Percentiles rank a stretch among this genome's conserved stretches.
These are phyloP conservation scores for Ammospiza caudacuta DNA, from an alignment of 2,113 vertebrate genomes.

Conservation along the genomic window DNA sequence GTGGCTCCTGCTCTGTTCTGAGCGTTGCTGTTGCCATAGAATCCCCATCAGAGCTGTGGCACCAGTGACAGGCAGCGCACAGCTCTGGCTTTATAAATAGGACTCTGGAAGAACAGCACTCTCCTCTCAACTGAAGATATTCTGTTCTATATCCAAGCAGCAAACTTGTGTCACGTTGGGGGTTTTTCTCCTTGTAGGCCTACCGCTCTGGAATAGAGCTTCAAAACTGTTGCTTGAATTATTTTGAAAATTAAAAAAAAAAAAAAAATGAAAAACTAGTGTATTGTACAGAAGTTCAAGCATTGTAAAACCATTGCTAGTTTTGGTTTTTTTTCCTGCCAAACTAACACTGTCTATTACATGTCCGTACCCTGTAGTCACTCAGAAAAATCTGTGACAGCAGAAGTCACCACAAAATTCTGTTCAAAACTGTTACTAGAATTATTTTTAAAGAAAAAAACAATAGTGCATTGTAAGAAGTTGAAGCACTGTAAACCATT, in stretches of 20 bases:
- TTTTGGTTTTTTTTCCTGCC: background rate
- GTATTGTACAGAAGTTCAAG: background rate
- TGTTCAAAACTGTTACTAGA: too few species aligned
- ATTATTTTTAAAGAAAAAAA: background rate
- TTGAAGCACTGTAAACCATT: background rate
- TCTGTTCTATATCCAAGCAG: background rate
- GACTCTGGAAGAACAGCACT: background rate
- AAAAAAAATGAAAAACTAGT: background rate
- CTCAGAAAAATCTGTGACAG: background rate
- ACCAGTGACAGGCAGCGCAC: background rate
- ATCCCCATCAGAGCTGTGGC: background rate
- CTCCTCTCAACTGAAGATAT: background rate
- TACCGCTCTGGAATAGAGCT: background rate
- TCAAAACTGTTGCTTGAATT: background rate
- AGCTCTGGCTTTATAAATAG: background rate
- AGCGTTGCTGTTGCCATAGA: conserved; percentile 1
- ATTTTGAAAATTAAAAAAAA: background rate
- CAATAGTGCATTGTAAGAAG: background rate
- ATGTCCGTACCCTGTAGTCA: background rate
- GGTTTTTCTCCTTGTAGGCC: background rate
- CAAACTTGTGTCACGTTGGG: background rate
- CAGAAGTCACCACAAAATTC: background rate
- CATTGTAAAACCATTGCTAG: background rate
- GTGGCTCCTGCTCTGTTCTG: background rate
- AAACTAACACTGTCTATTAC: background rate